Evolutionary conservation across 2,797 vertebrate genomes (phyloP), one percentile per base, ranked within the genome.

Genomic region (Protonibea diacanthus): DNA sequence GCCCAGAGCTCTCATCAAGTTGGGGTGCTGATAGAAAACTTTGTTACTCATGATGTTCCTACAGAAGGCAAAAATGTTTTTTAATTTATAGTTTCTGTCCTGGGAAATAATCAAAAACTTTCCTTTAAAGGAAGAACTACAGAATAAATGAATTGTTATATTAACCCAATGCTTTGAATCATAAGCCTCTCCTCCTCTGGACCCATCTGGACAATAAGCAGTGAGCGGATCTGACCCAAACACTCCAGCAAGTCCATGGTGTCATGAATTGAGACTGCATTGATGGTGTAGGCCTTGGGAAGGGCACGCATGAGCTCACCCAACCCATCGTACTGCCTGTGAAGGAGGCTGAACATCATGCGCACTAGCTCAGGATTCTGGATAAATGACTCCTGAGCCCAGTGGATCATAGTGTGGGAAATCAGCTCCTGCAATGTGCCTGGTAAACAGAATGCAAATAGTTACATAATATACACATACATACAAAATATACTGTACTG

Each of bases 41-140:
- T 95, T 97, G 92, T 99, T 99, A 88, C 96, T 99, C 97, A 99
- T 99, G 83, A 98, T 98, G 92, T 98, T 97, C 81, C 97, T 98
- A 78, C 62, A 29, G 33, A 87, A 48, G 47, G 86, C 38, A 78
- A 60, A 51, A 42, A 17, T 38, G 8, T 44, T 10, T 9, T 6
- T 58, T 65, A 13, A 49, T 0, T 1, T 15, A 11, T 4, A 61
- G 21, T 64, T 62, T 66, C 14, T 42, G 2, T 56, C 45, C 42
- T 5, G 40, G 18, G 1, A 0, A 65, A 20, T 33, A 27, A 56
- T 67, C 17, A 27, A 53, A 29, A 8, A 33, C 7, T 33, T 33
- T 33, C 29, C 33, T 33, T 33, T 33, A 33, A 8, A 53, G 12
- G 52, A 33, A 61, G 20, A 21, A 23, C 40, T 51, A 38, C 0